Percentiles rank a stretch among this genome's conserved stretches.
Conservation (phyloP, 2,888 invertebrate genomes). For the Teleogryllus oceanicus region DNA sequence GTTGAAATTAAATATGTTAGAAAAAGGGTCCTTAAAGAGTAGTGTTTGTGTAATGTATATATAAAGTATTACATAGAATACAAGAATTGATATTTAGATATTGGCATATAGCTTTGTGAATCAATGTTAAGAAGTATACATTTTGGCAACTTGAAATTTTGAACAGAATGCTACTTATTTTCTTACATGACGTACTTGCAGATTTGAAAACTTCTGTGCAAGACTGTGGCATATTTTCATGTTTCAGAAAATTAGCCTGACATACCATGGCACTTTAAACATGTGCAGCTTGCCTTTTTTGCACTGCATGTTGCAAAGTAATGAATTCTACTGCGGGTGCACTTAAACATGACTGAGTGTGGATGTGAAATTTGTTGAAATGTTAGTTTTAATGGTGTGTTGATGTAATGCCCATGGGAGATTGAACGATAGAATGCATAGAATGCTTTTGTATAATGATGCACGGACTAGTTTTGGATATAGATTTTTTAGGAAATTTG, state of each 20-base stretch:
- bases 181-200: neutral
- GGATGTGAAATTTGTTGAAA: constrained; percentile 1
- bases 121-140: neutral
- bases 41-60: neutral
- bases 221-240: neutral
- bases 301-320: neutral
- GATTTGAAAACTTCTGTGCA: neutral
- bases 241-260: neutral
- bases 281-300: constrained; percentile 11
- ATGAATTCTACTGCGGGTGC: constrained; percentile 9
- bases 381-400: neutral
- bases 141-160: too few relatives aligned
- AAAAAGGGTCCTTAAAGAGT: neutral
- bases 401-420: neutral
- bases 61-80: neutral
- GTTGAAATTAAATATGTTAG: neutral
- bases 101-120: constrained; percentile 3
- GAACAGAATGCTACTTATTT: too few relatives aligned
- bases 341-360: constrained; percentile 2
- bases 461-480: constrained; percentile 9
- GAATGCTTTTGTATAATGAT: constrained; percentile 3
- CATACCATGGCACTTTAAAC: neutral
- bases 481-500: constrained; percentile 18
- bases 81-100: constrained; percentile 5
- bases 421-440: neutral